phyloP scores from a whole-genome alignment of 2,113 vertebrate genomes.

The Amphiprion percula region DNA sequence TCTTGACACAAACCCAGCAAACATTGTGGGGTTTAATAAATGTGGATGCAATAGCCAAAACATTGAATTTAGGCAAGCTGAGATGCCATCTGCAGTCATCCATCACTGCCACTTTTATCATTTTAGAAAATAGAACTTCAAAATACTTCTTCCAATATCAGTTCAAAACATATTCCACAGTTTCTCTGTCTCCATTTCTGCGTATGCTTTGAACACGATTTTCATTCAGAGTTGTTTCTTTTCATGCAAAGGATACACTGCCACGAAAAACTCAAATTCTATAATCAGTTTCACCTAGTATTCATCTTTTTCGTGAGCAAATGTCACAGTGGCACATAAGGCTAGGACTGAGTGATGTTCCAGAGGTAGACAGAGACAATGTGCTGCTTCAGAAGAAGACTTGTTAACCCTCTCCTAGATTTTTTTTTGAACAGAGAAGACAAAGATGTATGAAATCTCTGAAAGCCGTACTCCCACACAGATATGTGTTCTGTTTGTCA shows the following conservation, averaged over 20 bases:
- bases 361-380: conserved; percentile 12
- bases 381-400: not conserved
- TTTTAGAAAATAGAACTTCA: conserved; percentile 1
- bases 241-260: not conserved
- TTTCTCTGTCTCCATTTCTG: too few relatives aligned
- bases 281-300: not conserved
- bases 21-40: conserved; percentile 1
- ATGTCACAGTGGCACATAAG: not conserved
- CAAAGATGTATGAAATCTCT: not conserved
- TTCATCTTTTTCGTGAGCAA: not conserved
- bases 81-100: conserved; percentile 8
- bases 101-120: conserved; percentile 9
- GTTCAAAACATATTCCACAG: too few relatives aligned
- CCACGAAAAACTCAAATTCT: not conserved
- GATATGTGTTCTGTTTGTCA: not conserved
- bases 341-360: conserved; percentile 12
- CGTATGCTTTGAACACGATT: not conserved
- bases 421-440: not conserved
- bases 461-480: not conserved
- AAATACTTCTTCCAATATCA: not conserved
- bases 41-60: not conserved
- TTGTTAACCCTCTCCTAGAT: conserved; percentile 10
- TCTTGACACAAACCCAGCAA: not conserved
- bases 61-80: not conserved
- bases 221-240: not conserved